Evolutionary conservation across 2,797 vertebrate species (phyloP), one percentile per base, ranked within the genome.

Genomic region (Hybognathus amarus): DNA sequence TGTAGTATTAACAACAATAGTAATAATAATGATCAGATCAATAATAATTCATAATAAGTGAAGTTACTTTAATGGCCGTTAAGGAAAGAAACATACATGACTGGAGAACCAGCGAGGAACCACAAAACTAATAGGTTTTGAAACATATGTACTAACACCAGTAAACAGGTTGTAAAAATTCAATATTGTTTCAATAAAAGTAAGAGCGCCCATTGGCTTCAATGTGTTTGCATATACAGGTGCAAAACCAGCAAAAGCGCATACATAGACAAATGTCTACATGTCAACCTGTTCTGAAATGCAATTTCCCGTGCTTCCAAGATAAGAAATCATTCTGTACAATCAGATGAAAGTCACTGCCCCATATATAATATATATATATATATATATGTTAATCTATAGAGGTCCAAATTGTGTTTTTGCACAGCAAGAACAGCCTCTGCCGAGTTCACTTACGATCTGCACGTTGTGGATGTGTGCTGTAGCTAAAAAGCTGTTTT

Each of bases 131-230:
- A 91, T 87, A 81, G 90, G 81, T 85, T 86, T 90, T 86, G 85
- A 91, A 90, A 91, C 91, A 91, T 93, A 93, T 91, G 91, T 91
- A 93, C 93, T 92, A 89, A 91, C 92, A 91, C 89, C 86, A 91
- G 92, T 75, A 52, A 76, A 92, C 92, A 93, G 91, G 91, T 92
- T 92, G 92, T 93, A 93, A 93, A 93, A 94, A 92, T 90, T 92
- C 87, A 91, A 91, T 88, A 92, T 90, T 84, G 91, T 92, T 93
- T 93, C 92, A 80, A 83, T 91, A 90, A 88, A 90, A 77, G 89
- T 88, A 85, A 78, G 67, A 80, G 79, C 22, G 59, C 61, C 30
- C 61, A 30, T 63, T 63, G 61, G 79, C 90, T 91, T 90, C 87
- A 93, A 93, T 90, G 77, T 71, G 83, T 80, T 81, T 88, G 74